Evolutionary conservation across 2,113 vertebrate species (phyloP), one percentile per base, ranked within the genome.

Genomic region (Xiphorhynchus elegans): DNA sequence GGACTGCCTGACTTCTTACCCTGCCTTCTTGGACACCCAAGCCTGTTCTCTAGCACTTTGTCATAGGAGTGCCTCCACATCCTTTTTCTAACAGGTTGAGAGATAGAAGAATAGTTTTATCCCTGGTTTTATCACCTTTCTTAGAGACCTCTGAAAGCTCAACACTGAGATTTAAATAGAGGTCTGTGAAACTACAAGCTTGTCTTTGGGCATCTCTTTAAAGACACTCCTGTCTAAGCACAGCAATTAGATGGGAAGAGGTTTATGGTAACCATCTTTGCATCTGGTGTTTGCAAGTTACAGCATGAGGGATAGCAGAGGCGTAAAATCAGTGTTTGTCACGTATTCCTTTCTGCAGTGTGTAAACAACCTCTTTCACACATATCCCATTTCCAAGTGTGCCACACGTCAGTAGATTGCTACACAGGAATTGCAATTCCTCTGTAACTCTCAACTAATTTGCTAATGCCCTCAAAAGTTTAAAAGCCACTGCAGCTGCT

Each of bases 101-200:
- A 89, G 81, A 90, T 7, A 60, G 68, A 88, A 62, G 39, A 80
- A 2, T 55, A 84, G 84, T 70, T 75, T 88, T 92, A 42, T 63
- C 80, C 62, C 67, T 53, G 31, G 17, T 79, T 95, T 93, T 89
- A 60, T 60, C 73, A 89, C 77, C 23, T 93, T 89, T 59, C 73
- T 66, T 31, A 64, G 80, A 87, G 76, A 96, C 64, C 84, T 94
- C 90, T 64, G 58, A 95, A 91, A 88, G 88, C 76, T 86, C 66
- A 56, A 72, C n/a, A 56, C 73, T 93, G 80, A 91, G 83, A 86
- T 93, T 88, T 95, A 96, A 94, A 95, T 72, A 94, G 84, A 91
- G 73, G 86, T 40, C 88, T 81, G n/a, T 90, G 85, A 96, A 96
- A 83, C 64, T 79, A 66, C 52, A 87, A 84, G 66, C 83, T 89